phyloP scores from a whole-genome alignment of 2,888 invertebrate species.

The Ectemnius continuus region DNA sequence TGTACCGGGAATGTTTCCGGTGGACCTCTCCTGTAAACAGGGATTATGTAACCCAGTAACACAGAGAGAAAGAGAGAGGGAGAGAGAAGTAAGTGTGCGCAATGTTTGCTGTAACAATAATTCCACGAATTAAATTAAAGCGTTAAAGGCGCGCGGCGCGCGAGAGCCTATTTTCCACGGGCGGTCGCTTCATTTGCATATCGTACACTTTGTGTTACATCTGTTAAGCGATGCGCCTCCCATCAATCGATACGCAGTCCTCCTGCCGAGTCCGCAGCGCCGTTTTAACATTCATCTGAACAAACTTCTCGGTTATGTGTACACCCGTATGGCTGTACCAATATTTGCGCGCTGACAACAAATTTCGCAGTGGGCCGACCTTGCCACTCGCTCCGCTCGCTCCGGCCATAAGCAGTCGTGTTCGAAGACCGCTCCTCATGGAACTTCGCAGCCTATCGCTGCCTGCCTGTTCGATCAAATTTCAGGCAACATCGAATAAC shows the following conservation, averaged over 20 bases:
- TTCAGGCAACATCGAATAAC: too few species aligned
- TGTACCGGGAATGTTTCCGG: background rate
- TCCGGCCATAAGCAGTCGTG: too few species aligned
- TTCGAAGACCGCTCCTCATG: too few species aligned
- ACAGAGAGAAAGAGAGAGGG: constrained; percentile 4
- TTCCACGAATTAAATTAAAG: constrained; percentile 45
- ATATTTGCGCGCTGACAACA: constrained; percentile 46
- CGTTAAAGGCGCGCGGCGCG: constrained; percentile 24
- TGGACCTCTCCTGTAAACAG: constrained; percentile 16
- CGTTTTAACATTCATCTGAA: constrained; percentile 49
- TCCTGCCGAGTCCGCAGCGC: constrained; percentile 18
- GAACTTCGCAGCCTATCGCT: too few species aligned
- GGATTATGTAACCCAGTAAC: constrained; percentile 8
- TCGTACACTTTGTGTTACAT: constrained; percentile 34
- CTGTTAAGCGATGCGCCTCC: constrained; percentile 30
- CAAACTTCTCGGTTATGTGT: constrained; percentile 48
- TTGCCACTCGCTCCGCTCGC: constrained; percentile 22
- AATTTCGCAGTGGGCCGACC: constrained; percentile 36
- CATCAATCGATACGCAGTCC: constrained; percentile 29
- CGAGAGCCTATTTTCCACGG: constrained; percentile 29
- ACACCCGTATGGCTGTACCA: constrained; percentile 39
- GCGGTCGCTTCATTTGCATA: constrained; percentile 45
- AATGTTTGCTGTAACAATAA: constrained; percentile 29
- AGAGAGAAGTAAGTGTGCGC: background rate
- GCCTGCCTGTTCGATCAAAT: too few species aligned